Base-by-base conservation (phyloP, 2,888 invertebrate genomes). In the Oscheius sp. region DNA sequence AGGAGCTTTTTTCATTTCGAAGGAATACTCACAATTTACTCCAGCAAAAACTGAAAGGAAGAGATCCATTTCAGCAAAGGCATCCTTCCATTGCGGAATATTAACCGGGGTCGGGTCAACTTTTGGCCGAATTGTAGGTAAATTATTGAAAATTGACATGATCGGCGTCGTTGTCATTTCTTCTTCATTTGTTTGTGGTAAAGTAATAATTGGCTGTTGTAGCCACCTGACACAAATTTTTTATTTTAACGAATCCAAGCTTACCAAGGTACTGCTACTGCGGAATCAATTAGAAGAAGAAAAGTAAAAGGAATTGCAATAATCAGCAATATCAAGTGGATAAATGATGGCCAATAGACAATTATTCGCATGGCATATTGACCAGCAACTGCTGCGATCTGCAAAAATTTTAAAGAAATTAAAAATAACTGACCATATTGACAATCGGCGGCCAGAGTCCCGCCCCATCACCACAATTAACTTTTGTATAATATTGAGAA, bases 361-460 rank as follows among this genome's bases (percentile, higher is more conserved):
- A 70, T 35, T 25, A 59, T 29, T 2, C 69, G n/a, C 27, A 70
- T 46, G 16, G 69, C 59, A 27, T 58, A 56, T 59, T 58, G 58
- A 23, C 69, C 69, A 70, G 59, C 43, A n/a, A 70, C 69, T n/a
- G 69, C 58, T 1, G 35, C 35, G 9, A 58, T 45, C 69, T 70
- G 35, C 9, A 21, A 52, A 52, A 18, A 45, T 2, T 13, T 9
- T 6, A 63, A 18, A 41, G 25, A 25, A 12, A 18, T 7, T 18
- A 23, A 45, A 25, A 9, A 23, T 43, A 16, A 25, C 27, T 29
- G 43, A 70, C 69, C 69, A 70, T 27, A 70, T 70, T 70, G 12
- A 70, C 58, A n/a, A 59, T 59, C 1, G 69, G 69, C 9, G 69
- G 69, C 69, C 69, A 70, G n/a, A 70, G 46, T 25, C 49, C 59